Base-by-base conservation (phyloP, 2,888 invertebrate genomes). In the Cancer borealis region DNA sequence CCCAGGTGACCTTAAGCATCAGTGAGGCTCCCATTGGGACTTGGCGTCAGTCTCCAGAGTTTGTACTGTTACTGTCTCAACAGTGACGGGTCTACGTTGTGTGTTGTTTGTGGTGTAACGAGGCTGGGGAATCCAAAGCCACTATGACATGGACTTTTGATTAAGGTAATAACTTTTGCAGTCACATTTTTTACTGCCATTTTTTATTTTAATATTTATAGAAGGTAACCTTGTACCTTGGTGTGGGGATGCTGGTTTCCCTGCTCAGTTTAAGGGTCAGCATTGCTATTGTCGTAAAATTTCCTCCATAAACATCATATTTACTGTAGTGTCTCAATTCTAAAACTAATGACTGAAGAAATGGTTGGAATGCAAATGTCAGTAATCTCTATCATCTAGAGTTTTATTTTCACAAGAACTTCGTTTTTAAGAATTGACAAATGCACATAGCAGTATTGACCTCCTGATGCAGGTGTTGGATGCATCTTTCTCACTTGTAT, bases 161-260 rank as follows among this genome's bases (percentile, higher is more conserved):
- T 46, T 60, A 94, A 73, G 88, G 46, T 73, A 92, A 79, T 92
- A 88, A 88, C 88, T 79, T 45, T 79, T 94, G 92, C 94, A 94
- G 94, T 94, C 91, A 94, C 88, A 90, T 92, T 94, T 92, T 92
- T 92, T 94, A 94, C 94, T 94, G 94, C 94, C 94, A 94, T 92
- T 94, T 87, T 94, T 91, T 60, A 90, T 87, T 92, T 94, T 88
- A 91, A 54, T 92, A 90, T 92, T 66, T 92, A 91, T 92, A 66
- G 88, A 92, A 92, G 91, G 94, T 26, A n/a, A 73, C 92, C 47
- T 66, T 60, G 94, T 94, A 92, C 92, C 92, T 94, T 92, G 45
- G 45, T 90, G 60, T 66, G 92, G 92, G 79, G 91, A 91, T 79
- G 79, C 66, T 87, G 90, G 66, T 92, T 45, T 87, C 84, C 66